Conservation (phyloP, 1,140 invertebrate genomes). For the Coboldia fuscipes region DNA sequence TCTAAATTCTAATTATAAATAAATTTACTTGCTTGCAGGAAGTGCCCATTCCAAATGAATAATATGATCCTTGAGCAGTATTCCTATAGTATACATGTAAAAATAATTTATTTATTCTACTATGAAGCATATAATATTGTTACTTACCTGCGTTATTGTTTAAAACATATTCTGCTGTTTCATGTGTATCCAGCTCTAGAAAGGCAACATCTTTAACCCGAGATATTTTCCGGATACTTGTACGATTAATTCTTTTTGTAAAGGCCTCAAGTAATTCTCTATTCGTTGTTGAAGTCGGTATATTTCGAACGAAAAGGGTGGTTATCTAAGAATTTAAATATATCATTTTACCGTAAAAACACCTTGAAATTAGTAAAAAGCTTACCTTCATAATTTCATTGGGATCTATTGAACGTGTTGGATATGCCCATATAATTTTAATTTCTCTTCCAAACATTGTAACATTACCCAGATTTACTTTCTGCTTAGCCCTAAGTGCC, state of each 20-base stretch:
- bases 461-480: constrained; percentile 5
- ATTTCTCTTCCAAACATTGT: constrained; percentile 5
- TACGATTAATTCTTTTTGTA: constrained; percentile 3
- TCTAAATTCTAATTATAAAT: not conserved
- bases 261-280: constrained; percentile 4
- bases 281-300: constrained; percentile 4
- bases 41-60: constrained; percentile 7
- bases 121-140: too few species aligned
- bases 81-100: too few species aligned
- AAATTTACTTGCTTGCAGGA: constrained; percentile 6
- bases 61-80: constrained; percentile 2
- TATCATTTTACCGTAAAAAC: not conserved
- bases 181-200: constrained; percentile 5
- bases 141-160: constrained; percentile 5
- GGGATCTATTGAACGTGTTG: constrained; percentile 2
- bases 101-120: too few species aligned
- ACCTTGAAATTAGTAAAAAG: not conserved
- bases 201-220: constrained; percentile 6
- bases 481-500: constrained; percentile 7
- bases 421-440: constrained; percentile 7
- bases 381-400: not conserved
- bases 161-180: constrained; percentile 5
- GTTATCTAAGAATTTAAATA: constrained; percentile 4
- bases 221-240: constrained; percentile 5
- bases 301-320: constrained; percentile 6